phyloP scores from a whole-genome alignment of 2,888 invertebrate genomes.

The Rhagonycha fulva region DNA sequence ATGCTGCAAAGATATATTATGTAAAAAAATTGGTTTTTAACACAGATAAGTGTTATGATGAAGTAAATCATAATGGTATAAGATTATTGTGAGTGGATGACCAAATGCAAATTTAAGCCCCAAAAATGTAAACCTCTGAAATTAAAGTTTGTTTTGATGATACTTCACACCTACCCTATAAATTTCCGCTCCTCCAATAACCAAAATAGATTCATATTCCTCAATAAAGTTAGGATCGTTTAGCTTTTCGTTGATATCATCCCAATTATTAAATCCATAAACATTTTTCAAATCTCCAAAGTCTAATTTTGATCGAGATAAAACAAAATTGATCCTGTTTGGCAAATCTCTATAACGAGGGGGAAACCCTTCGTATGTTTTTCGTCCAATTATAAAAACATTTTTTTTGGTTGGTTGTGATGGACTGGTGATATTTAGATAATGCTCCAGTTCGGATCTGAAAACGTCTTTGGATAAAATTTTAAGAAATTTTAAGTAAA shows the following conservation, averaged over 20 bases:
- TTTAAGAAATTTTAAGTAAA: background rate
- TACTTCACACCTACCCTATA: slow-evolving; percentile 65
- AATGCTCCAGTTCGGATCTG: background rate
- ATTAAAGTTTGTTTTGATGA: background rate
- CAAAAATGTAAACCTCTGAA: too few species aligned
- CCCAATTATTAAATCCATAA: slow-evolving; percentile 65
- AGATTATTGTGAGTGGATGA: too few species aligned
- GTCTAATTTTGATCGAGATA: slow-evolving; percentile 63
- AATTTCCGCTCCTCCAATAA: slow-evolving; percentile 83
- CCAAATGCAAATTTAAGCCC: too few species aligned
- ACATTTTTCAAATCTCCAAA: slow-evolving; percentile 56
- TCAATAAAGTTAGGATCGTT: slow-evolving; percentile 56
- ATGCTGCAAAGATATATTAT: too few species aligned
- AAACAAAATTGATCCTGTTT: slow-evolving; percentile 80
- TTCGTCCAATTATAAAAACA: slow-evolving; percentile 92
- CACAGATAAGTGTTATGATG: too few species aligned
- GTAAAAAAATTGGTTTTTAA: too few species aligned
- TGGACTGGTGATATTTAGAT: background rate
- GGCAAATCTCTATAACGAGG: slow-evolving; percentile 75
- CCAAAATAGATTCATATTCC: slow-evolving; percentile 80
- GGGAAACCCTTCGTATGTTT: slow-evolving; percentile 93
- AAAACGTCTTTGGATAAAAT: background rate
- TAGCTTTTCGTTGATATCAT: slow-evolving; percentile 69
- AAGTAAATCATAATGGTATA: too few species aligned
- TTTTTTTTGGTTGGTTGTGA: slow-evolving; percentile 70